Base-by-base conservation (phyloP, 2,888 invertebrate species). In the Toxonevra muliebris region DNA sequence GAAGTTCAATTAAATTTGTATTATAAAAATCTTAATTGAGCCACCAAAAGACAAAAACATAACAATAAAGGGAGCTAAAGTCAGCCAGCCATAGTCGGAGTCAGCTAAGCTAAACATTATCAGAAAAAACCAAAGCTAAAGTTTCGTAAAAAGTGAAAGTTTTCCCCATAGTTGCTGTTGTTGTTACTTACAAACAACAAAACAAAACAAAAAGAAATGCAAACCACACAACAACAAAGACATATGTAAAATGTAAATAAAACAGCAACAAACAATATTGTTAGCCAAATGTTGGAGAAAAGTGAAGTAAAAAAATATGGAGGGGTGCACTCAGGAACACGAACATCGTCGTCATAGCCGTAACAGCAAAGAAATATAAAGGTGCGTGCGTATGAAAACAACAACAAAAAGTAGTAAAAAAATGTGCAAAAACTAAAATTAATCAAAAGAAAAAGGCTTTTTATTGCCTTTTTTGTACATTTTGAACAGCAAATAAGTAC, bases 111-210 rank as follows among this genome's bases (percentile, higher is more conserved):
- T 7, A 30, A 30, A 2, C 30, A 30, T 30, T 30, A 30, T 30
- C 2, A 30, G 7, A 30, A 30, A 30, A 30, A 30, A 7, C 30
- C 7, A 30, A 30, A 30, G 30, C 30, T 30, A 30, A 30, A 30
- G 30, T 30, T 79, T 81, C 76, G 76, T 77, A 76, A 79, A 80
- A 79, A 79, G 81, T 81, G 81, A 81, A 81, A 81, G 81, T 82
- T 78, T 74, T 77, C 64, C 68, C 70, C 66, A 43, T 50, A 53
- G 65, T 69, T 69, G n/a, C n/a, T n/a, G n/a, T n/a, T n/a, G n/a
- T 69, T 20, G 15, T 55, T 45, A 43, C 55, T 43, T 15, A 30
- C 55, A 17, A 53, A 53, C 42, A 53, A 10, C 42, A 11, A n/a
- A 19, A 50, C 19, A 41, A 10, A 48, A n/a, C 2, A 8, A 48